A percentile compares a stretch with the other conserved stretches of the same genome.
phyloP scores from a whole-genome alignment of 2,113 vertebrate genomes.

The Erpornis zantholeuca region DNA sequence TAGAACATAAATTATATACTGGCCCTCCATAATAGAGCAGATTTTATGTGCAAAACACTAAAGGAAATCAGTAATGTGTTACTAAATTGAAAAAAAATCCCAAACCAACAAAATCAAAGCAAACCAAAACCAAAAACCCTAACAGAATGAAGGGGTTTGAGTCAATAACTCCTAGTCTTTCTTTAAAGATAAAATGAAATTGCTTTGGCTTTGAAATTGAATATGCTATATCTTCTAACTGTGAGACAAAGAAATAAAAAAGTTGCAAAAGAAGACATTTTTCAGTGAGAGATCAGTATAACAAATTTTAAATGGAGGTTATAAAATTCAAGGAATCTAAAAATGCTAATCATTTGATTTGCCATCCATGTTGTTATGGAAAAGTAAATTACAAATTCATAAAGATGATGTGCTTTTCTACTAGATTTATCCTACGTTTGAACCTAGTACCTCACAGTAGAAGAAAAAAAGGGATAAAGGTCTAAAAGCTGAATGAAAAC shows the following conservation, averaged over 20 bases:
- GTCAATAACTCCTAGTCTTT: neutral
- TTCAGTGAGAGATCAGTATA: neutral
- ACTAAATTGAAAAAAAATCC: neutral
- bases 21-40: accelerated
- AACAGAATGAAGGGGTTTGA: neutral
- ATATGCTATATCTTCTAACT: neutral
- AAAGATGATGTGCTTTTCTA: neutral
- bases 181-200: neutral
- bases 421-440: neutral
- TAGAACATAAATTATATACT: neutral
- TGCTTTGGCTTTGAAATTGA: neutral
- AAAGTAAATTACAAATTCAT: neutral
- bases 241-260: neutral
- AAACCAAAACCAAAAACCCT: neutral
- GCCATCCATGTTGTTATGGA: neutral
- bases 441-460: neutral
- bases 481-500: neutral
- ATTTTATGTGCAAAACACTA: neutral
- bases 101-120: neutral
- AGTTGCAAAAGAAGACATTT: neutral
- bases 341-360: neutral
- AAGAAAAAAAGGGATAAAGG: neutral
- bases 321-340: neutral
- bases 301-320: neutral
- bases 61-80: neutral